Conservation (phyloP, 2,888 invertebrate species). For the Hipparchia semele region DNA sequence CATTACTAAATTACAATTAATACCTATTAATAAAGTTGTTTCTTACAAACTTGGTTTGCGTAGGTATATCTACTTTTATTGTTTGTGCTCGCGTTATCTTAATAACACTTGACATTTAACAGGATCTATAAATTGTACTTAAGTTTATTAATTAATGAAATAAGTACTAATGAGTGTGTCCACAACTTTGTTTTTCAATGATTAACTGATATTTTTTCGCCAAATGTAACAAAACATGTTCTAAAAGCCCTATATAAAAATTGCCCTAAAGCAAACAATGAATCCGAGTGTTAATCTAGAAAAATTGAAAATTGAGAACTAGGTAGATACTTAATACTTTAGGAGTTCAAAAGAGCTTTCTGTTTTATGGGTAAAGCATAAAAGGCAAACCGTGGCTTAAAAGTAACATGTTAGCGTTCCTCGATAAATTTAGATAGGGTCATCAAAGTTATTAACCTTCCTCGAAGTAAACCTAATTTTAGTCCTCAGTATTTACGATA, state of each 20-base stretch:
- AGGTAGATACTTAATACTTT: too few relatives aligned
- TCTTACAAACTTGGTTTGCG: not conserved
- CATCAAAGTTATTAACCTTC: slow-evolving; percentile 3
- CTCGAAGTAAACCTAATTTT: slow-evolving; percentile 27
- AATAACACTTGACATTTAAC: slow-evolving; percentile 3
- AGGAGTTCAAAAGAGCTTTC: not conserved
- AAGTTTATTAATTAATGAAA: not conserved
- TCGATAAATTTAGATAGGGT: not conserved
- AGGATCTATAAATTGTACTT: not conserved
- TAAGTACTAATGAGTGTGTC: not conserved
- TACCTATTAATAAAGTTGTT: not conserved
- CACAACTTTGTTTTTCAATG: not conserved
- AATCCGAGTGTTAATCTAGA: too few relatives aligned
- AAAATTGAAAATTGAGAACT: not conserved
- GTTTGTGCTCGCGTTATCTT: slow-evolving; percentile 1
- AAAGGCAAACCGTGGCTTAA: slow-evolving; percentile 3
- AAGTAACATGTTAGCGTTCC: not conserved
- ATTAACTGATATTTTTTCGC: not conserved
- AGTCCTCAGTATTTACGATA: slow-evolving; percentile 25
- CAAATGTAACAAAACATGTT: not conserved
- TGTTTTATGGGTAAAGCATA: not conserved
- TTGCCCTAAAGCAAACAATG: too few relatives aligned
- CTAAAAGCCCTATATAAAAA: not conserved
- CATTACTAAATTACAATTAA: not conserved
- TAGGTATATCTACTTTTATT: not conserved